A percentile compares a stretch with the other conserved stretches of the same genome.
phyloP scores from a whole-genome alignment of 2,113 vertebrate genomes.

The Corythornis cristatus region DNA sequence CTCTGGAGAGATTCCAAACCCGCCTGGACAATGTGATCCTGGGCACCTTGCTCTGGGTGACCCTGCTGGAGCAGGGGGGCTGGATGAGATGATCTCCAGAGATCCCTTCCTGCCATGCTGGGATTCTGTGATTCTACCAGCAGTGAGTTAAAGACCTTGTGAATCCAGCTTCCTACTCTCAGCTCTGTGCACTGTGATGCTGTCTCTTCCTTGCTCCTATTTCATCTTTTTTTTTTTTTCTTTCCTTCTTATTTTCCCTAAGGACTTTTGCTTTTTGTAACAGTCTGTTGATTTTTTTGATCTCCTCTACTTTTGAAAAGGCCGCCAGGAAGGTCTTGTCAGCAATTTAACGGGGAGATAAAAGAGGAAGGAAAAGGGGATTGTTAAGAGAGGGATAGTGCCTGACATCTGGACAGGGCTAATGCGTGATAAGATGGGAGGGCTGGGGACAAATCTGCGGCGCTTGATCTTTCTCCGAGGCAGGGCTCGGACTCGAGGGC shows the following conservation, averaged over 20 bases:
- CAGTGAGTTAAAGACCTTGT: not conserved
- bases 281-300: not conserved
- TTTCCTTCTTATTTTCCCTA: not conserved
- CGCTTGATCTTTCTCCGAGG: not conserved
- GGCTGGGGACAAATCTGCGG: not conserved
- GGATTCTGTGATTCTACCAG: not conserved
- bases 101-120: not conserved
- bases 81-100: not conserved
- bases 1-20: not conserved
- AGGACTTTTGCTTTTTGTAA: constrained; percentile 2
- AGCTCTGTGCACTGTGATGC: accelerated
- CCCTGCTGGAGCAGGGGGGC: not conserved
- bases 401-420: constrained; percentile 1
- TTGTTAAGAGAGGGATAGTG: not conserved
- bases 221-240: no score
- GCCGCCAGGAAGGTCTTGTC: constrained; percentile 21
- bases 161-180: not conserved
- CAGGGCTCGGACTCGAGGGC: not conserved
- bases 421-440: not conserved
- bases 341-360: constrained; percentile 15
- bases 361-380: not conserved
- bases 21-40: not conserved
- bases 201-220: not conserved
- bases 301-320: constrained; percentile 9
- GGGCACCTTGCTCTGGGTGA: not conserved